Base-by-base conservation (phyloP, 2,888 invertebrate genomes). In the Macrosoma leucophasiata region DNA sequence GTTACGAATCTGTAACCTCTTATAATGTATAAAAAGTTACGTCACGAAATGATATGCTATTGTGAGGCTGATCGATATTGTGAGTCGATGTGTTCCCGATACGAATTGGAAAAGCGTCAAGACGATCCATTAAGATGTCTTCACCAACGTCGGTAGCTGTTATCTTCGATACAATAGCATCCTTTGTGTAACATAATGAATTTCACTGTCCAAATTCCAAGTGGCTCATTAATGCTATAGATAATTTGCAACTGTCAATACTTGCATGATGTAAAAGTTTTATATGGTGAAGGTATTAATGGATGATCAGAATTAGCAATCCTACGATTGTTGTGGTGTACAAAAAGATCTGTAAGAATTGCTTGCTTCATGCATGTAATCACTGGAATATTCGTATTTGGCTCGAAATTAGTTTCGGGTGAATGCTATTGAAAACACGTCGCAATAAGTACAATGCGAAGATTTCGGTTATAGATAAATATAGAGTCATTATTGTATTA, bases 51-150 rank as follows among this genome's bases (percentile, higher is more conserved):
- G 48, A 52, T 48, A 40, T 43, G 30, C 43, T 41, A 59, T 61
- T 62, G 59, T 60, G 52, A 48, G 46, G 46, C 52, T 60, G 61
- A 69, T 71, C 65, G 65, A 72, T 70, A 70, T 66, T 55, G 61
- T 51, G 57, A 62, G 46, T 48, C 48, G 50, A 62, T 52, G 52
- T 58, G 55, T 46, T 45, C 52, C 56, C 50, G 52, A 61, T 59
- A 53, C 27, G 18, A n/a, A 13, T 12, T 18, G 20, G 30, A 26
- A 56, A 41, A 46, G 34, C 33, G 36, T 49, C 33, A 47, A 41
- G 47, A 47, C 49, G 48, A 53, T 52, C 54, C 54, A 68, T 68
- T 65, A 64, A 64, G 46, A 45, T 37, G 43, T 52, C 45, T 37
- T 49, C 52, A 51, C 48, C 55, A 51, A 47, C 50, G 38, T 47